Evolutionary conservation across 35 echinoderm and acorn worm species (phyloP).

Genomic region (Anneissia japonica): DNA sequence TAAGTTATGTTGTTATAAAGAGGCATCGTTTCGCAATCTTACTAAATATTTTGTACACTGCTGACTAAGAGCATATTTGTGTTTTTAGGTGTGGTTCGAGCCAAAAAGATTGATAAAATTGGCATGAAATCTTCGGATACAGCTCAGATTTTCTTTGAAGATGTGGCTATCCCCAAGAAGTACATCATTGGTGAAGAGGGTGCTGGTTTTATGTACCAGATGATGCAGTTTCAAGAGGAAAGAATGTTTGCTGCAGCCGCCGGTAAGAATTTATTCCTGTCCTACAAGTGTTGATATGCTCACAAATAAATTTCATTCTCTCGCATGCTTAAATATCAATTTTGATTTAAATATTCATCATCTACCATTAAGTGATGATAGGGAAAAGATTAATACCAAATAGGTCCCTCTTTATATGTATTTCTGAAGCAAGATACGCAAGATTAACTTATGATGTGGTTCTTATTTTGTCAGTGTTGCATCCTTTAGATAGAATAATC

Average conservation of each 20-base stretch:
- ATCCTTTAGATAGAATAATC: conserved; percentile 62
- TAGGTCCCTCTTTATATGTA: too few relatives aligned
- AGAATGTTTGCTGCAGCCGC: conserved; percentile 56
- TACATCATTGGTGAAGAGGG: conserved; percentile 90
- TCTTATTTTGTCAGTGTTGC: conserved; percentile 26
- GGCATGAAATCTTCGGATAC: conserved; percentile 91
- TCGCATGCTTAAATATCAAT: too few relatives aligned
- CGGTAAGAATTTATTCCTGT: conserved; percentile 13
- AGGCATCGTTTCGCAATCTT: too few relatives aligned
- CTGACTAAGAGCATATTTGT: too few relatives aligned
- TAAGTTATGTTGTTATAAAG: too few relatives aligned
- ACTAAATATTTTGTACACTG: too few relatives aligned
- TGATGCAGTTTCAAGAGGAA: conserved; percentile 97
- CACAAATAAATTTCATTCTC: too few relatives aligned
- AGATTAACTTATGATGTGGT: background rate
- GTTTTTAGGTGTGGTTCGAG: conserved; percentile 64
- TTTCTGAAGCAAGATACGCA: background rate
- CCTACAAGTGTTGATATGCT: background rate
- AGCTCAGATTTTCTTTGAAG: conserved; percentile 89
- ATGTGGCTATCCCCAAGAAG: conserved; percentile 81
- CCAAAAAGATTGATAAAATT: conserved; percentile 80
- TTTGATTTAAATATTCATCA: too few relatives aligned
- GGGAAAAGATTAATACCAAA: too few relatives aligned
- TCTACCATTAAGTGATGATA: too few relatives aligned
- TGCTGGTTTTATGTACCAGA: conserved; percentile 87